Percentiles rank a stretch among this genome's conserved stretches.
Evolutionary conservation across 2,888 invertebrate species (phyloP).

Genomic region (Diaphora mendica): DNA sequence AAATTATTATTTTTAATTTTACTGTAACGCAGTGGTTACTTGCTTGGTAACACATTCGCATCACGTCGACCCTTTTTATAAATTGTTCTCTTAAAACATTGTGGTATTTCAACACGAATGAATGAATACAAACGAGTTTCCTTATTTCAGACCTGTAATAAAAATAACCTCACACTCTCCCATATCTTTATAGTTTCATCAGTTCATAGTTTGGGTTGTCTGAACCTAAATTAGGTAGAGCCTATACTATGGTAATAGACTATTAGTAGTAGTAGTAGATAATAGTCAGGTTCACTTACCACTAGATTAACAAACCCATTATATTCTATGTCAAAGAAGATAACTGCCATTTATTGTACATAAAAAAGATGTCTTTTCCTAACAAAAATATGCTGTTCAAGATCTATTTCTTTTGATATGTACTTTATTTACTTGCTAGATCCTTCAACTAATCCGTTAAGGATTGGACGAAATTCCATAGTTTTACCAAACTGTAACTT

Average conservation of each 20-base stretch:
- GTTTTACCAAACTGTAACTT: too few relatives aligned
- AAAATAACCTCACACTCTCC: neutral
- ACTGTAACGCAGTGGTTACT: conserved; percentile 39
- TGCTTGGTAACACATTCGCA: conserved; percentile 64
- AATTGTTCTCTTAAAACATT: conserved; percentile 71
- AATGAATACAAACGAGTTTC: conserved; percentile 51
- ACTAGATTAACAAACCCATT: too few relatives aligned
- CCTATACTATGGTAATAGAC: too few relatives aligned
- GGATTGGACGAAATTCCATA: neutral
- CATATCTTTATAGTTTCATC: too few relatives aligned
- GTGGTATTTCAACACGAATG: conserved; percentile 63
- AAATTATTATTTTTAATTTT: conserved; percentile 65
- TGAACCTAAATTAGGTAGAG: too few relatives aligned
- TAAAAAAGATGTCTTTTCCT: conserved; percentile 10
- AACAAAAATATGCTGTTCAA: conserved; percentile 42
- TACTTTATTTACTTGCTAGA: conserved; percentile 21
- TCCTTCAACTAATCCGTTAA: neutral
- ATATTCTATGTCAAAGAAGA: too few relatives aligned
- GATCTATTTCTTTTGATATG: conserved; percentile 43
- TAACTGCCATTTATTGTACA: too few relatives aligned
- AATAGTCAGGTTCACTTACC: too few relatives aligned
- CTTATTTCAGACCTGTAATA: conserved; percentile 24
- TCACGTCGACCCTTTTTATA: conserved; percentile 73
- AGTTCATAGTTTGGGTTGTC: too few relatives aligned
- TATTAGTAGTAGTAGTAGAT: too few relatives aligned